These are phyloP conservation scores for Spea bombifrons DNA, from an alignment of 2,113 vertebrate genomes.

Conservation along the genomic window DNA sequence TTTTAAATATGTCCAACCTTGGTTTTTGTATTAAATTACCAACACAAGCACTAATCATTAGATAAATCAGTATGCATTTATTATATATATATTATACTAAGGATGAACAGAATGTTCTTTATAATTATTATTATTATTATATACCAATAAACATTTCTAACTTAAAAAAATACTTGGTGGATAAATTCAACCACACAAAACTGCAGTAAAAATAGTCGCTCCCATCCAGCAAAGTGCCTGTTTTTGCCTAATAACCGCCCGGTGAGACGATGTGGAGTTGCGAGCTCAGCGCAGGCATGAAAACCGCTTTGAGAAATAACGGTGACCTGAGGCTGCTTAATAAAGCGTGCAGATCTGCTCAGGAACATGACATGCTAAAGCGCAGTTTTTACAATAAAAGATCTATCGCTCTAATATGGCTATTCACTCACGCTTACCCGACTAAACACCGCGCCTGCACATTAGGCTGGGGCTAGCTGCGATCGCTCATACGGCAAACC, in stretches of 20 bases:
- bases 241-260: slow-evolving; percentile 73
- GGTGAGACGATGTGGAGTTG: slow-evolving; percentile 74
- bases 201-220: slow-evolving; percentile 73
- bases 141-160: no score
- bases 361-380: slow-evolving; percentile 87
- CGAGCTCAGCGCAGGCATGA: slow-evolving; percentile 75
- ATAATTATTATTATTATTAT: no score
- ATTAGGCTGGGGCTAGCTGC: slow-evolving; percentile 82
- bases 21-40: no score
- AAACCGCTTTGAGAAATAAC: slow-evolving; percentile 92
- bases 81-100: no score
- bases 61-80: no score
- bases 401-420: slow-evolving; percentile 98
- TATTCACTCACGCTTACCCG: slow-evolving; percentile 98
- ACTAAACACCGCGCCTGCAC: slow-evolving; percentile 83
- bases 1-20: no score
- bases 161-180: no score
- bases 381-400: slow-evolving; percentile 98
- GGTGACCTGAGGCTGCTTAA: slow-evolving; percentile 95
- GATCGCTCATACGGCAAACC: slow-evolving; percentile 83
- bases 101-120: no score
- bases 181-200: slow-evolving; percentile 49
- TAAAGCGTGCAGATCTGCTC: slow-evolving; percentile 96
- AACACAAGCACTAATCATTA: no score
- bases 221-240: slow-evolving; percentile 76